Evolutionary conservation across 2,113 vertebrate genomes (phyloP).

Genomic region (Macrotis lagotis): DNA sequence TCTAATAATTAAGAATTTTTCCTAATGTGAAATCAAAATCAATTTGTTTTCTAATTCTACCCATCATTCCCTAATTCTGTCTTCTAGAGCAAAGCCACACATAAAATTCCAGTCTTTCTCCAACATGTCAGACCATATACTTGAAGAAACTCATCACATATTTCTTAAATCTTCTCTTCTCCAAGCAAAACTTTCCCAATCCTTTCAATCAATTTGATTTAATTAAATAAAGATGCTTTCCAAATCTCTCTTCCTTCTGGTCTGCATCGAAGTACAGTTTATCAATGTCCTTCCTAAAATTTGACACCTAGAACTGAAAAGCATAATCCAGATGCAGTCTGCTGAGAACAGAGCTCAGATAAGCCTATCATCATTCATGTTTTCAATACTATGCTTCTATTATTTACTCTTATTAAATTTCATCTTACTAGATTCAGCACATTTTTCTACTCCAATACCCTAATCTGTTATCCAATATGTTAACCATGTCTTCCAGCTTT

Average conservation of each 20-base stretch:
- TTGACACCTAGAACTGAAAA: not conserved
- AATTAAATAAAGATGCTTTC: not conserved
- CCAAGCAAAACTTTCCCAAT: not conserved
- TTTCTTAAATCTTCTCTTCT: not conserved
- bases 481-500: not conserved
- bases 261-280: not conserved
- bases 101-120: not conserved
- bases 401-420: not conserved
- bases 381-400: not conserved
- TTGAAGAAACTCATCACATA: not conserved
- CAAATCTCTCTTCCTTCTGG: not conserved
- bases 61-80: not conserved
- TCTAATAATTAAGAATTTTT: not conserved
- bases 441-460: not conserved
- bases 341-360: not conserved
- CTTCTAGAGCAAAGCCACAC: not conserved
- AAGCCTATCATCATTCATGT: not conserved
- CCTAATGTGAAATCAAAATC: not conserved
- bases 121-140: not conserved
- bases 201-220: not conserved
- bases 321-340: not conserved
- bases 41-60: not conserved
- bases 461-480: not conserved
- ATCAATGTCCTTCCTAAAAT: not conserved
- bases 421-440: not conserved